A percentile compares a stretch with the other conserved stretches of the same genome.
These are phyloP conservation scores for Macrochelys suwanniensis DNA, from an alignment of 2,797 vertebrate species.

Conservation along the genomic window DNA sequence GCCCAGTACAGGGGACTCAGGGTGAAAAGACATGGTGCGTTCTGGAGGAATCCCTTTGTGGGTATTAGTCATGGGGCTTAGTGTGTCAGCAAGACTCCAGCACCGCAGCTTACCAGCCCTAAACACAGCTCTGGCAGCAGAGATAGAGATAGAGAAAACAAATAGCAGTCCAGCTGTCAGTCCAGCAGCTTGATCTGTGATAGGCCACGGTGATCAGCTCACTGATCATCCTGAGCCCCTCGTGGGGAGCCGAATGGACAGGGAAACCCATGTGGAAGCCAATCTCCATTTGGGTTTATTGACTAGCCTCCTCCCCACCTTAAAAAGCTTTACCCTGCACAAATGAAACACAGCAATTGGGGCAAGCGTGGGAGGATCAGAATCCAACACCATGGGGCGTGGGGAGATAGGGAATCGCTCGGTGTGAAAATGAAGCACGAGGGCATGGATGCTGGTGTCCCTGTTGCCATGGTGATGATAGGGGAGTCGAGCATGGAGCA, in stretches of 20 bases:
- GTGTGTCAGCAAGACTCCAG: not conserved
- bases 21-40: not conserved
- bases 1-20: not conserved
- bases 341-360: not conserved
- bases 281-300: not conserved
- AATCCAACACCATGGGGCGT: not conserved
- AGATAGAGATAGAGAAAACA: not conserved
- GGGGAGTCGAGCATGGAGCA: not conserved
- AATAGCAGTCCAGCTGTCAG: not conserved
- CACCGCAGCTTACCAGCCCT: not conserved
- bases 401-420: not conserved
- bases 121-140: not conserved
- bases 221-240: accelerated
- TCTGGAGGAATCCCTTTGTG: not conserved
- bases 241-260: not conserved
- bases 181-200: not conserved
- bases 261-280: accelerated
- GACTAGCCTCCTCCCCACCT: not conserved
- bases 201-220: not conserved
- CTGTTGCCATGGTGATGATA: not conserved
- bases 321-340: not conserved
- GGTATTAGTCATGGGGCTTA: not conserved
- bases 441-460: not conserved
- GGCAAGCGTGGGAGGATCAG: not conserved
- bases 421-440: not conserved